Conservation (phyloP, 2,888 invertebrate species). For the Apomyelois bistriatella region DNA sequence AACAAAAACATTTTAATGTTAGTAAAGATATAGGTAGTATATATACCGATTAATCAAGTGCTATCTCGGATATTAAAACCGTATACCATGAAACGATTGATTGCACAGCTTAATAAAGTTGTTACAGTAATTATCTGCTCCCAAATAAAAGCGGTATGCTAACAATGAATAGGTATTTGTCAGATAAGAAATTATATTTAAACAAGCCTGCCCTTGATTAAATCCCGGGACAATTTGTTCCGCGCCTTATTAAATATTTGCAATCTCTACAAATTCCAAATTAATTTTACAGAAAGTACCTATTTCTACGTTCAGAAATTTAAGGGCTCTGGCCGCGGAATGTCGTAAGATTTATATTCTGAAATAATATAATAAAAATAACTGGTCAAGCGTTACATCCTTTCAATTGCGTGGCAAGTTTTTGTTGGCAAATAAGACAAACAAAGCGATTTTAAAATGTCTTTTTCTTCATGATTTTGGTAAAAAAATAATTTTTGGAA, state of each 20-base stretch:
- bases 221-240: conserved; percentile 35
- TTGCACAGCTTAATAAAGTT: conserved; percentile 5
- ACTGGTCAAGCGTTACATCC: too few species aligned
- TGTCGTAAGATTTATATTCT: neutral
- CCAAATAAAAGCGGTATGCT: conserved; percentile 15
- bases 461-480: too few species aligned
- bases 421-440: too few species aligned
- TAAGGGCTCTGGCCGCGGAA: neutral
- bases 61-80: too few species aligned
- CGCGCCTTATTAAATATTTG: conserved; percentile 43
- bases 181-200: conserved; percentile 33
- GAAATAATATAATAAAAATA: neutral
- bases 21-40: too few species aligned
- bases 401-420: too few species aligned
- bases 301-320: conserved; percentile 12
- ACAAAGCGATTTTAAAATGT: too few species aligned
- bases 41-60: too few species aligned
- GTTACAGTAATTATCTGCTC: conserved; percentile 5
- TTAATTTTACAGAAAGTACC: conserved; percentile 31
- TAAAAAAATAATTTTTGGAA: too few species aligned
- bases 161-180: conserved; percentile 24
- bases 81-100: neutral
- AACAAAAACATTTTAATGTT: too few species aligned
- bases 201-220: conserved; percentile 34
- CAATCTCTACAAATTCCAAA: conserved; percentile 34